Base-by-base conservation (phyloP, 2,797 vertebrate species). In the Sebastes taczanowskii region DNA sequence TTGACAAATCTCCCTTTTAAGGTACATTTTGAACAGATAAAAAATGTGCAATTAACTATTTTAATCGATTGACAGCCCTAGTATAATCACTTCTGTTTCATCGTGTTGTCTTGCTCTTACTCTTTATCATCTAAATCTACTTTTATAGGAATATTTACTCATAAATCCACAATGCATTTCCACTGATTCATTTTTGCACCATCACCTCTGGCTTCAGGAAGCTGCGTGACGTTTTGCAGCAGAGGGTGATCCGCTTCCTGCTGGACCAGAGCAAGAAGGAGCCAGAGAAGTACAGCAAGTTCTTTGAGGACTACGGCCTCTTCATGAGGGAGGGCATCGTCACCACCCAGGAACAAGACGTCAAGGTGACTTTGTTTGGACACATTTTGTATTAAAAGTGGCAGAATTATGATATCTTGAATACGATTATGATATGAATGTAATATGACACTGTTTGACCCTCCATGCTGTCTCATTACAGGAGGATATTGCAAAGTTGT, bases 311-410 rank as follows among this genome's bases (percentile, higher is more conserved):
- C 61, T 99, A 97, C 0, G 96, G 98, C 6, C 94, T 99, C n/a
- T 99, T 99, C 92, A 96, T 99, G 95, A 94, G 98, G 80, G 98
- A 99, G 86, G 98, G 98, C 60, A 98, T 99, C 18, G 96, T 99
- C 84, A 99, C 97, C 0, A 95, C 96, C 0, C 92, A 96, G 4
- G 98, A 99, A 52, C 98, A 99, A 86, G 97, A 98, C 6, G 96
- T 98, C 84, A 99, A 97, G 97, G 98, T 99, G 71, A 73, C 46
- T 20, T 49, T 20, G 46, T 20, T 46, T 46, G 38, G 13, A 42
- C 38, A 42, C 13, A 3, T 18, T 49, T 49, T 49, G 46, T 49
- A 8, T 49, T 18, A 20, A 20, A 49, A 49, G 18, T 1, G 3
- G 46, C 46, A 49, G 46, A 49, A 16, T 2, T 20, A 8, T 49